Conservation (phyloP, 2,888 invertebrate genomes). For the Trissolcus japonicus region DNA sequence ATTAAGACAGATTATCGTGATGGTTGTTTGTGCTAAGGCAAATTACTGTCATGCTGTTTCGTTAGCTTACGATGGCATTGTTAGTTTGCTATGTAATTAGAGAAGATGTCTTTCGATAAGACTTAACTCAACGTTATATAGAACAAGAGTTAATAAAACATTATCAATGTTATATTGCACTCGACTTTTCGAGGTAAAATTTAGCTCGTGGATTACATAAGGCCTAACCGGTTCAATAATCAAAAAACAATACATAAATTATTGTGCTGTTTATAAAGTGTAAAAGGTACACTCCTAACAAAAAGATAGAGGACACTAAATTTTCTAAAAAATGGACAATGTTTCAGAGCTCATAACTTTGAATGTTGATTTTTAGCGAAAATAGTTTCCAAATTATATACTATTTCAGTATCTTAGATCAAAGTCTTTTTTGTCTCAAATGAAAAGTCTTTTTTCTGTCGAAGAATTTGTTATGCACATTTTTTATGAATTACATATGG, state of each 20-base stretch:
- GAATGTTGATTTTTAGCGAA: too few species aligned
- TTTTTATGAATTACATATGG: too few species aligned
- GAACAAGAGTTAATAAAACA: conserved; percentile 40
- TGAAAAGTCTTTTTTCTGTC: too few species aligned
- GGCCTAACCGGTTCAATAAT: conserved; percentile 19
- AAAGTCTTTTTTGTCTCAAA: too few species aligned
- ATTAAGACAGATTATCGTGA: conserved; percentile 15
- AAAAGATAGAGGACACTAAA: too few species aligned
- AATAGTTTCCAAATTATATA: too few species aligned
- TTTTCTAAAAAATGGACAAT: too few species aligned
- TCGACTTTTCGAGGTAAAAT: conserved; percentile 36
- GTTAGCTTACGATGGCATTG: conserved; percentile 37
- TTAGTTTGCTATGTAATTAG: conserved; percentile 48
- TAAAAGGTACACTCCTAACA: too few species aligned
- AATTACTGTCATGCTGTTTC: conserved; percentile 43
- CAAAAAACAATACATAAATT: conserved; percentile 24
- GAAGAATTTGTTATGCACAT: too few species aligned
- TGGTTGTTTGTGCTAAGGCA: conserved; percentile 21
- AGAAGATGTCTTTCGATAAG: conserved; percentile 43
- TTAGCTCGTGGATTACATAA: conserved; percentile 14
- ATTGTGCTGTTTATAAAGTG: background rate
- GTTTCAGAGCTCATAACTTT: too few species aligned
- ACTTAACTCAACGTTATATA: conserved; percentile 25
- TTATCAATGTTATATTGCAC: conserved; percentile 40
- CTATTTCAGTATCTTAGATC: too few species aligned